These are phyloP conservation scores for Ecliptopera silaceata DNA, from an alignment of 2,888 invertebrate species.

Conservation along the genomic window DNA sequence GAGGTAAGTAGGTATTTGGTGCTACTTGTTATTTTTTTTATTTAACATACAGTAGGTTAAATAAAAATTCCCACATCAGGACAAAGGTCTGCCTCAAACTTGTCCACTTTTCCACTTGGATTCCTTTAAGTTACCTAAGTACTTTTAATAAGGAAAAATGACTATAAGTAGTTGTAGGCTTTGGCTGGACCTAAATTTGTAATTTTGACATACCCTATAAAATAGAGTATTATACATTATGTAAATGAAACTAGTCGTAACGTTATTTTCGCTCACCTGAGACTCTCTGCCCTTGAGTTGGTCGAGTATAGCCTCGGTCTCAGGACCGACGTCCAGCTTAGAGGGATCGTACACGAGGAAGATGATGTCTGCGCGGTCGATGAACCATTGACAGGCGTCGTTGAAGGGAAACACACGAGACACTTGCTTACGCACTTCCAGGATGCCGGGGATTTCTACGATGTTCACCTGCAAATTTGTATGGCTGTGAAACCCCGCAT, in stretches of 20 bases:
- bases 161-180: too few relatives aligned
- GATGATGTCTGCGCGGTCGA: slow-evolving; percentile 97
- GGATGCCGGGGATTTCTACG: slow-evolving; percentile 97
- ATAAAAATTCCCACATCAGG: too few relatives aligned
- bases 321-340: slow-evolving; percentile 96
- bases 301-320: slow-evolving; percentile 96
- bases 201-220: too few relatives aligned
- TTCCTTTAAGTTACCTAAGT: too few relatives aligned
- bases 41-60: too few relatives aligned
- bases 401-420: slow-evolving; percentile 97
- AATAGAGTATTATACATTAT: too few relatives aligned
- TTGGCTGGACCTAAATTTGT: background rate
- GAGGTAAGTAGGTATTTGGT: background rate
- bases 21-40: too few relatives aligned
- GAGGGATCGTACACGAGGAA: slow-evolving; percentile 97
- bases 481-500: background rate
- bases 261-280: slow-evolving; percentile 76
- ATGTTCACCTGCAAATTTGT: slow-evolving; percentile 90
- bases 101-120: too few relatives aligned
- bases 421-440: slow-evolving; percentile 96
- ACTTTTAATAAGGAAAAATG: too few relatives aligned
- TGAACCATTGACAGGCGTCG: slow-evolving; percentile 98
- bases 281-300: slow-evolving; percentile 97
- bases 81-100: too few relatives aligned
- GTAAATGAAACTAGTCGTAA: too few relatives aligned